Base-by-base conservation (phyloP, 2,888 invertebrate genomes). In the Sinodicranocentrus sp. region DNA sequence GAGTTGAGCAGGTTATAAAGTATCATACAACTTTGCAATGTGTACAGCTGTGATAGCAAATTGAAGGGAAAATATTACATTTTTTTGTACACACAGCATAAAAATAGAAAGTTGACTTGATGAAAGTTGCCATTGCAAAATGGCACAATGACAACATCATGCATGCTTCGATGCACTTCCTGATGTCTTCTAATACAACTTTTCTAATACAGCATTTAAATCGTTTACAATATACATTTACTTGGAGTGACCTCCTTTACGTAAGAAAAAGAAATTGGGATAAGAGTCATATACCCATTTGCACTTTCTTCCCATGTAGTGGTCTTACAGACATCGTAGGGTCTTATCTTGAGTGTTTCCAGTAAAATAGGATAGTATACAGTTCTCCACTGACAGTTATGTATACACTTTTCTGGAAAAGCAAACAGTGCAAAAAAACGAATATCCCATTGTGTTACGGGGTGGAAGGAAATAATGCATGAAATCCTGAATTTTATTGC, bases 401-500 rank as follows among this genome's bases (percentile, higher is more conserved):
- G n/a, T n/a, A n/a, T n/a, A n/a, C n/a, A n/a, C n/a, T n/a, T n/a
- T n/a, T n/a, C 33, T 6, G 33, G 10, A 6, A 33, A 33, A 33
- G 33, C 33, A 33, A 33, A 33, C 33, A 33, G 10, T 33, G 33
- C 33, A 33, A 3, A 33, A 33, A 33, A 3, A 33, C 33, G 33
- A 33, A 48, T 71, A 15, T 21, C 26, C 70, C 44, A 68, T 13
- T 19, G 43, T 28, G 28, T 33, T 33, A 65, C 13, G 25, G 15
- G 48, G 48, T 57, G 25, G 57, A 23, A 8, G 23, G 44, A 61
- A 54, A 72, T 57, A 43, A 71, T 28, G 43, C 28, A 71, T 54
- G 43, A 57, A 48, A 73, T 73, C 73, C 26, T n/a, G 19, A 63
- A 26, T 73, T 73, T 73, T 73, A 73, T 73, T 73, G 59, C 28